Base-by-base conservation (phyloP, 2,797 vertebrate genomes). In the Chaunax sp. region DNA sequence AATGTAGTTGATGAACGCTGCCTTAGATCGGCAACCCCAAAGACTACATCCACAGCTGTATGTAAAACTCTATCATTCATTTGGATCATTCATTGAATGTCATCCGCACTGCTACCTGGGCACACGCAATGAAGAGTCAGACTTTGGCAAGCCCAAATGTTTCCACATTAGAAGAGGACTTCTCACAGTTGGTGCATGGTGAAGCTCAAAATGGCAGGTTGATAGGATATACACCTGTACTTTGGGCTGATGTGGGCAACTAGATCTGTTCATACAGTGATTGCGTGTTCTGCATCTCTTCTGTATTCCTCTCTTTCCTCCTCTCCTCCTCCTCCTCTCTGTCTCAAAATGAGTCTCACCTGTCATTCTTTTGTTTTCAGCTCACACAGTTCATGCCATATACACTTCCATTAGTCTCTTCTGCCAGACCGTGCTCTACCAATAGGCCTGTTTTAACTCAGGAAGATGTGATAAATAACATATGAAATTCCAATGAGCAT, bases 141-240 rank as follows among this genome's bases (percentile, higher is more conserved):
- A 44, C 66, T 64, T 79, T 87, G 87, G 88, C 80, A 81, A 46
- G 65, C 33, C 19, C 35, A 20, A 28, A 41, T 38, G 20, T 90
- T 90, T 90, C 87, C 86, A 86, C 80, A 88, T 90, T 82, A 90
- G 66, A 80, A 33, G 14, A 82, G 35, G 68, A 73, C 67, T 68
- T 66, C 43, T n/a, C 19, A 71, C 56, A 44, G 58, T 50, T 18
- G 45, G 16, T 46, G 64, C 69, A 46, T 71, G 77, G 30, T 72
- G 23, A 80, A 64, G 53, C 50, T 78, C 71, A 72, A 68, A 68
- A 46, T 43, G 59, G n/a, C 23, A 3, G 53, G 54, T 23, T 62
- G 63, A 73, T 45, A 3, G 38, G 43, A 80, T 72, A 60, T 58
- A n/a, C 56, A 54, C 43, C 45, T 66, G 52, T 22, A 37, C 47